phyloP scores from a whole-genome alignment of 1,140 invertebrate species.

The Rhyacophila brunnea region DNA sequence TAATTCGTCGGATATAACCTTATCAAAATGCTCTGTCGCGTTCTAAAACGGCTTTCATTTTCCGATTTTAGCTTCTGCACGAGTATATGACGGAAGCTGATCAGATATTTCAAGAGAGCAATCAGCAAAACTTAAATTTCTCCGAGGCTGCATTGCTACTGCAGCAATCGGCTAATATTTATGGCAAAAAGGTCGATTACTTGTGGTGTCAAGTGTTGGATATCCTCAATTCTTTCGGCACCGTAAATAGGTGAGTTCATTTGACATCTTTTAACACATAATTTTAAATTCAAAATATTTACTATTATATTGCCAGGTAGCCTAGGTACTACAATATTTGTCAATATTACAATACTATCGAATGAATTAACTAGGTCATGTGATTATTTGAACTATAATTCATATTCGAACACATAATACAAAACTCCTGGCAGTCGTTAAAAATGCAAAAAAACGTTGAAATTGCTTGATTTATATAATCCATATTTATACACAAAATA shows the following conservation, averaged over 20 bases:
- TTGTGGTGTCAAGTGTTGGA: constrained; percentile 45
- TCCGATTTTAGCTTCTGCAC: constrained; percentile 43
- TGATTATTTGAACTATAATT: too few relatives aligned
- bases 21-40: too few relatives aligned
- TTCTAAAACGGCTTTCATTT: neutral
- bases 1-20: neutral
- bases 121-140: constrained; percentile 47
- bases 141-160: constrained; percentile 46
- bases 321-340: too few relatives aligned
- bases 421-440: too few relatives aligned
- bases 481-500: too few relatives aligned
- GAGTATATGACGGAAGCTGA: constrained; percentile 53
- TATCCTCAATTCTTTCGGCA: constrained; percentile 40
- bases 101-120: constrained; percentile 24
- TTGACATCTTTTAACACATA: neutral
- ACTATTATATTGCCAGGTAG: too few relatives aligned
- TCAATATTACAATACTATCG: too few relatives aligned
- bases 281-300: neutral
- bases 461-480: too few relatives aligned
- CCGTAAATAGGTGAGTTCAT: constrained; percentile 38
- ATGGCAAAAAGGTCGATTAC: constrained; percentile 48
- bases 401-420: too few relatives aligned
- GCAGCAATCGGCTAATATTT: constrained; percentile 47
- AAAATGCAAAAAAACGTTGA: too few relatives aligned
- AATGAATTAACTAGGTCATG: too few relatives aligned